phyloP scores from a whole-genome alignment of 1,140 invertebrate species.

The Colletes latitarsis region DNA sequence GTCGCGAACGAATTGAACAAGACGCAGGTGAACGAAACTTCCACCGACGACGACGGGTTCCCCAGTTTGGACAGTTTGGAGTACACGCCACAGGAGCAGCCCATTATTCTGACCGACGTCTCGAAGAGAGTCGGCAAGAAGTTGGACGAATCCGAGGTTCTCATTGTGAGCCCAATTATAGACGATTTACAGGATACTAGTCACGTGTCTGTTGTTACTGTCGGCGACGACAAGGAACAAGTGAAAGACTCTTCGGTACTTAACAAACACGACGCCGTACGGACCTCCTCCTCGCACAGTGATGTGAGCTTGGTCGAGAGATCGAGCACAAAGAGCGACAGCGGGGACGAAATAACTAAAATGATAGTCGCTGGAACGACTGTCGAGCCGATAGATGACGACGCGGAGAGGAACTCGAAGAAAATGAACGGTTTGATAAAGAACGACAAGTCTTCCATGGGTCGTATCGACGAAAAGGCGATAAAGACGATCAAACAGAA shows the following conservation, averaged over 20 bases:
- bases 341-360: constrained; percentile 70
- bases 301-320: constrained; percentile 65
- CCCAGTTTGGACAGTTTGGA: constrained; percentile 88
- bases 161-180: constrained; percentile 86
- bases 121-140: constrained; percentile 82
- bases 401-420: constrained; percentile 68
- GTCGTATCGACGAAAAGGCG: constrained; percentile 31
- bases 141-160: constrained; percentile 90
- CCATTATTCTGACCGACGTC: constrained; percentile 75
- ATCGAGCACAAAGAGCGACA: constrained; percentile 70
- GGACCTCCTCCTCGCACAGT: constrained; percentile 66
- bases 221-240: constrained; percentile 88
- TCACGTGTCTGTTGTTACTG: constrained; percentile 94
- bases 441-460: constrained; percentile 48
- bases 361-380: constrained; percentile 78
- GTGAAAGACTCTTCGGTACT: constrained; percentile 85
- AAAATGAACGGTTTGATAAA: constrained; percentile 74
- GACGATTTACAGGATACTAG: constrained; percentile 85
- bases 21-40: constrained; percentile 85
- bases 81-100: constrained; percentile 82
- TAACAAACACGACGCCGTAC: constrained; percentile 73
- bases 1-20: constrained; percentile 89
- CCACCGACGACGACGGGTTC: constrained; percentile 87
- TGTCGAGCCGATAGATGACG: constrained; percentile 74
- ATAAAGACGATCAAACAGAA: constrained; percentile 50